These are phyloP conservation scores for Zaprionus davidi DNA, from an alignment of 1,140 invertebrate species.

Conservation along the genomic window DNA sequence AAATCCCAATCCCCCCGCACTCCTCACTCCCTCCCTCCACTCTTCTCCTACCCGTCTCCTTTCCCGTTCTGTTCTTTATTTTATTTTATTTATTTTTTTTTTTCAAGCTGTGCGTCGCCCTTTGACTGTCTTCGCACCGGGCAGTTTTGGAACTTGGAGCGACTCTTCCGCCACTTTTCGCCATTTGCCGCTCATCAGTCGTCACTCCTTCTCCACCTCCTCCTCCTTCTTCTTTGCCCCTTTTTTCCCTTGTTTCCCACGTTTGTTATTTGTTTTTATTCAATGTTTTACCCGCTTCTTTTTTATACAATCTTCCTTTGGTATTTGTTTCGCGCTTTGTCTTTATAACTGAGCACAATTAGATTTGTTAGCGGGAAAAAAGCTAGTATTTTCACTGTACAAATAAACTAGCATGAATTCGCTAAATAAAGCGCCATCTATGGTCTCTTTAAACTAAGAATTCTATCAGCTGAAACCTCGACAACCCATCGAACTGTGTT, in stretches of 20 bases:
- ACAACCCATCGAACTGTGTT: no score
- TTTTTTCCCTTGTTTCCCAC: not conserved
- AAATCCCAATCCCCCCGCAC: not conserved
- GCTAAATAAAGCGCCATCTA: not conserved
- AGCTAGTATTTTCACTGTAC: not conserved
- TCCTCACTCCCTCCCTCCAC: no score
- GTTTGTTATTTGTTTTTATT: constrained; percentile 50
- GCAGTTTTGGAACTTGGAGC: constrained; percentile 35
- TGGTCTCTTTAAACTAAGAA: not conserved
- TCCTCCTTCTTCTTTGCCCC: not conserved
- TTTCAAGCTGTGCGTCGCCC: constrained; percentile 48
- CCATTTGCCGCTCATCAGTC: constrained; percentile 9
- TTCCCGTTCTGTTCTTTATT: not conserved
- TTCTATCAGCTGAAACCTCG: no score
- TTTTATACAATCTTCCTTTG: constrained; percentile 21
- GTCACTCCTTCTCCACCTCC: constrained; percentile 10
- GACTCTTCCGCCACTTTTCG: constrained; percentile 6
- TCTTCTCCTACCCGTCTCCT: not conserved
- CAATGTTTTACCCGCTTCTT: constrained; percentile 30
- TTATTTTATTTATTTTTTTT: not conserved
- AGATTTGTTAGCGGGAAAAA: not conserved
- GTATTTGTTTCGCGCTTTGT: constrained; percentile 3
- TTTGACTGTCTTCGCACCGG: constrained; percentile 56
- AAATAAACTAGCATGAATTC: not conserved
- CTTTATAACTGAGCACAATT: constrained; percentile 11